Conservation (phyloP, 2,113 vertebrate genomes). For the Strix aluco region DNA sequence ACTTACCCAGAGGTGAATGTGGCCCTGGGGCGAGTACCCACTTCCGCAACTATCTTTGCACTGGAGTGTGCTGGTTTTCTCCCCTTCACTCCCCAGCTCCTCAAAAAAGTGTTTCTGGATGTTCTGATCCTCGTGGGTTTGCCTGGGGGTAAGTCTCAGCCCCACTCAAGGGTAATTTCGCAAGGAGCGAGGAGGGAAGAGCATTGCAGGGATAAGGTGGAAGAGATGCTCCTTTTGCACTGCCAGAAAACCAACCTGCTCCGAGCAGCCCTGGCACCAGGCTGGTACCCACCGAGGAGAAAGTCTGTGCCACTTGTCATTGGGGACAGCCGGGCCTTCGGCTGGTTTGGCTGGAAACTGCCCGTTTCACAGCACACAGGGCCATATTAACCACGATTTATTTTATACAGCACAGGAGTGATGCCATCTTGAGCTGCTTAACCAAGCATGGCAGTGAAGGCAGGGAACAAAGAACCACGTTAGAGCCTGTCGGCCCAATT, state of each 20-base stretch:
- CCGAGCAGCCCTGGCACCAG: background rate
- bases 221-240: background rate
- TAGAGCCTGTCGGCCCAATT: no score
- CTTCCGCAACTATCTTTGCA: background rate
- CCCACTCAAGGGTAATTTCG: background rate
- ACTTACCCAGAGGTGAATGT: accelerated
- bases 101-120: background rate
- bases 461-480: background rate
- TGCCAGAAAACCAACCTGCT: background rate
- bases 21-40: background rate
- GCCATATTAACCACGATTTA: accelerated
- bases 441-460: background rate
- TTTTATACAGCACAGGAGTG: background rate
- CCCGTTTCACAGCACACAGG: accelerated
- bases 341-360: background rate
- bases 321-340: background rate
- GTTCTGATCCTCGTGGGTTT: background rate
- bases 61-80: background rate
- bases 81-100: background rate
- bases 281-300: background rate
- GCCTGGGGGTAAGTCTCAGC: background rate
- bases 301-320: background rate
- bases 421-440: background rate
- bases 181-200: background rate
- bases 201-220: background rate